Evolutionary conservation across 2,888 invertebrate genomes (phyloP).

Genomic region (Drosophila stalkeri): DNA sequence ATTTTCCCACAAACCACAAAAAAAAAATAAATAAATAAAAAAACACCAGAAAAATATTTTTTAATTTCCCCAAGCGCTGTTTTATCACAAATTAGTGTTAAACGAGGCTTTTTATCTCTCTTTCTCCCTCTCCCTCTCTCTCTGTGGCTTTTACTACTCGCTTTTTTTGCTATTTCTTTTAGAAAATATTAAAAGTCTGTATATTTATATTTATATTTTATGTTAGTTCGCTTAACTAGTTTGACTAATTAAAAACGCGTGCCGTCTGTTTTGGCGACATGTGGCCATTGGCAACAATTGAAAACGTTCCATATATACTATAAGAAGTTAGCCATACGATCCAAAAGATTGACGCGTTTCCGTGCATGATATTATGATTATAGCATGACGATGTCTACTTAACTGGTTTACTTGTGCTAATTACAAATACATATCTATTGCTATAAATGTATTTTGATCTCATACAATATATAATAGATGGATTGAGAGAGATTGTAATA

Average conservation of each 20-base stretch:
- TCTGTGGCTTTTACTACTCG: background rate
- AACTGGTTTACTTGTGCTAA: constrained; percentile 13
- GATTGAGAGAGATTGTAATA: background rate
- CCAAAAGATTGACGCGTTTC: constrained; percentile 25
- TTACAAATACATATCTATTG: background rate
- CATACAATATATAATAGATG: background rate
- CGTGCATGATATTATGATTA: constrained; percentile 43
- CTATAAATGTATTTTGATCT: background rate
- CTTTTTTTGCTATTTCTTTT: constrained; percentile 11
- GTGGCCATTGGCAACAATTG: constrained; percentile 34
- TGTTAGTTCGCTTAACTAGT: constrained; percentile 19
- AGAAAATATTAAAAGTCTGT: constrained; percentile 12
- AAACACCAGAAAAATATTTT: constrained; percentile 1
- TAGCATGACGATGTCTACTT: constrained; percentile 27
- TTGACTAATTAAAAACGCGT: constrained; percentile 40
- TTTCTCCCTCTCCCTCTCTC: background rate
- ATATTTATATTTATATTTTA: constrained; percentile 1
- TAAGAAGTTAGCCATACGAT: constrained; percentile 1
- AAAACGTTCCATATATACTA: background rate
- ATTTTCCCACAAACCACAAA: constrained; percentile 54
- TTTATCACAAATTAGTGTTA: constrained; percentile 44
- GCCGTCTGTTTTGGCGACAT: constrained; percentile 18
- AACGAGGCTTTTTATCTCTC: constrained; percentile 36
- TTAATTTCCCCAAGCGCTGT: constrained; percentile 28
- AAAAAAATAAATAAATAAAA: background rate